Conservation (phyloP, 2,888 invertebrate species). For the Protonemura montana region DNA sequence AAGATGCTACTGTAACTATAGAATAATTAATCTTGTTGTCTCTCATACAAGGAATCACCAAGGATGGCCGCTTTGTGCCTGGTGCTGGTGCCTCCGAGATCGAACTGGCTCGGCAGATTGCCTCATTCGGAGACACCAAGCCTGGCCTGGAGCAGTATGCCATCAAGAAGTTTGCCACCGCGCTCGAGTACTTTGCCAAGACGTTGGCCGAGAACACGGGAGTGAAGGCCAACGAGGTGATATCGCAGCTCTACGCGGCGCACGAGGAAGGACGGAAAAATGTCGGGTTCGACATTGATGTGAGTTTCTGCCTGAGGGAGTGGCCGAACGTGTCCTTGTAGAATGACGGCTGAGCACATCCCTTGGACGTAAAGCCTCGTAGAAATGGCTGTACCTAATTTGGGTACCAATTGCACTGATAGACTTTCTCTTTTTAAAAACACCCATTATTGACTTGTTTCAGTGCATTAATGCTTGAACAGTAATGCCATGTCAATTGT, state of each 20-base stretch:
- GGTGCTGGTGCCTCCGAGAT: slow-evolving; percentile 97
- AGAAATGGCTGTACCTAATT: no score
- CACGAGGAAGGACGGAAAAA: slow-evolving; percentile 87
- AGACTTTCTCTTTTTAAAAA: no score
- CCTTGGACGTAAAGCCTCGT: no score
- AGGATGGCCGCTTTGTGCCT: slow-evolving; percentile 75
- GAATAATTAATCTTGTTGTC: no score
- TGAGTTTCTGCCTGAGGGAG: no score
- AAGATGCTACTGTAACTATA: no score
- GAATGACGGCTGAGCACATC: no score
- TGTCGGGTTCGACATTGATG: slow-evolving; percentile 88
- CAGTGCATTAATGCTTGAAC: no score
- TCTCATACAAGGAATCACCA: slow-evolving; percentile 46
- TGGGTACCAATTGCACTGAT: no score
- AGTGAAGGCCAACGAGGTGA: slow-evolving; percentile 82
- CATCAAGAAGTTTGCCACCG: slow-evolving; percentile 88
- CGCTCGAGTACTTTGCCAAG: slow-evolving; percentile 90
- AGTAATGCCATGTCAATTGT: no score
- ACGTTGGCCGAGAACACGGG: slow-evolving; percentile 95
- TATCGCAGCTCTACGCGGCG: slow-evolving; percentile 91
- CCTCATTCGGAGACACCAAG: slow-evolving; percentile 87
- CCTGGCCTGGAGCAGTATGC: slow-evolving; percentile 98
- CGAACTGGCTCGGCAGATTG: slow-evolving; percentile 86
- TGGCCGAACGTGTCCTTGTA: no score
- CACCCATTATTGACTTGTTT: no score